Base-by-base conservation (phyloP, 2,113 vertebrate genomes). In the Apodemus speciosus region DNA sequence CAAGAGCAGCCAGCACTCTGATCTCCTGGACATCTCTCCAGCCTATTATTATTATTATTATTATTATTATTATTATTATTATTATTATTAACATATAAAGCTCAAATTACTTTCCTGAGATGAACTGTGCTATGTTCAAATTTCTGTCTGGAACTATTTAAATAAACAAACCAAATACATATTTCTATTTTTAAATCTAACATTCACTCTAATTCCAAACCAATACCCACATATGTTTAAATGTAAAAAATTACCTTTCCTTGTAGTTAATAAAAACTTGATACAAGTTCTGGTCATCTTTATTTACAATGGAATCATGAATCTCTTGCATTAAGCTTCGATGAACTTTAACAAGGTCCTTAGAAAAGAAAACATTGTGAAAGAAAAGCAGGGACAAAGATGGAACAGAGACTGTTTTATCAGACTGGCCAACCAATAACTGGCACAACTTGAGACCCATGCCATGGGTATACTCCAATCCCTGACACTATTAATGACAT, bases 311-410 rank as follows among this genome's bases (percentile, higher is more conserved):
- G 32, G 99, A 99, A 93, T 99, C 99, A 94, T 99, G 98, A 96
- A 99, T 98, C 89, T 99, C 99, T 91, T 99, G 97, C 96, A 99
- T 98, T 95, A 99, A 98, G 98, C 88, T 98, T 97, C 98, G 99
- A 98, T 99, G 99, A 93, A 99, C 98, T 98, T 99, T 99, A 84
- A 99, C 99, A 95, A 99, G 98, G 32, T 99, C 99, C 99, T 99
- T 97, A 85, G 64, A 75, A 93, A 98, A 98, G 90, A 97, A 69
- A 97, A 76, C 23, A 97, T 95, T 0, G 3, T 96, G 23, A 95
- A 64, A 66, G 30, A 35, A 66, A 66, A 66, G 30, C 27, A 66
- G 64, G 32, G 14, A 35, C 64, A 35, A 35, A 66, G 27, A 35
- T 35, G 64, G 62, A 66, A 35, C 64, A 66, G 1, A 66, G 30